Percentiles rank a stretch among this genome's conserved stretches.
Evolutionary conservation across 1,140 invertebrate genomes (phyloP).

Genomic region (Pararge aegeria): DNA sequence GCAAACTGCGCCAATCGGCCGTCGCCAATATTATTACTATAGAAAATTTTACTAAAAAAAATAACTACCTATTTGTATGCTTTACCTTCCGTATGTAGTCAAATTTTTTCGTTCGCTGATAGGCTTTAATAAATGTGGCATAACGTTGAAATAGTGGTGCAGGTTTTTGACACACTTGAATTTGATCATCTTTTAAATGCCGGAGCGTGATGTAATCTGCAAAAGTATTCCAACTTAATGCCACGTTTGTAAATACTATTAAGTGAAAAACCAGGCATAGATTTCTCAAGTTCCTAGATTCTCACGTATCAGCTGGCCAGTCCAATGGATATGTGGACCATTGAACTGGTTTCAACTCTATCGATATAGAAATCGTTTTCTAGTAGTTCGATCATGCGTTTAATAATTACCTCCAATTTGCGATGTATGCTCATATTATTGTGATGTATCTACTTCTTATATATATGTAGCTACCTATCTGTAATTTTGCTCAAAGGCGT

Average conservation of each 20-base stretch:
- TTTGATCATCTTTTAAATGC: no score
- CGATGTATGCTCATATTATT: constrained; percentile 19
- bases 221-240: no score
- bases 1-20: no score
- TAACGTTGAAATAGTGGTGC: no score
- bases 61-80: no score
- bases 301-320: constrained; percentile 68
- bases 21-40: no score
- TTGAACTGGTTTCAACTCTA: constrained; percentile 73
- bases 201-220: no score
- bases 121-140: no score
- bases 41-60: no score
- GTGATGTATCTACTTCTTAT: background rate
- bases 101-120: no score
- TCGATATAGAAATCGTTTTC: constrained; percentile 73
- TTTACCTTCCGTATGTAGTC: no score
- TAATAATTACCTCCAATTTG: constrained; percentile 60
- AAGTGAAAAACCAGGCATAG: constrained; percentile 31
- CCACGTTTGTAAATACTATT: constrained; percentile 7
- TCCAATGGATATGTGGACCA: constrained; percentile 71
- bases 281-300: constrained; percentile 71
- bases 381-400: constrained; percentile 69
- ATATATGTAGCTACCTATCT: background rate
- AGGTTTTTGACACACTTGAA: no score
- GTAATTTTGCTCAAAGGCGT: background rate